phyloP scores from a whole-genome alignment of 2,113 vertebrate genomes.

The Colaptes auratus region DNA sequence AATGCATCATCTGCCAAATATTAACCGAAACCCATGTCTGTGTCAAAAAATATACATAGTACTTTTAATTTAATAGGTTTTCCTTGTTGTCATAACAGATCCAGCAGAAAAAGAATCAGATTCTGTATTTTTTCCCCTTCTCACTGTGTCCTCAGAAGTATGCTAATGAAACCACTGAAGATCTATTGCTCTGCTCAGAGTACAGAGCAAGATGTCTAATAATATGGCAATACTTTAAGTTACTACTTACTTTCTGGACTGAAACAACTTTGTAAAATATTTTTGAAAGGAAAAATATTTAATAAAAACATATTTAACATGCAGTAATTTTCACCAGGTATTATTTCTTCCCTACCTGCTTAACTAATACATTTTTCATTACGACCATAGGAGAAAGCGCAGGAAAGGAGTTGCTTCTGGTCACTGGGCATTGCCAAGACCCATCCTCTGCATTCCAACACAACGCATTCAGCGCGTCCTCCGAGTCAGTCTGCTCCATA shows the following conservation, averaged over 20 bases:
- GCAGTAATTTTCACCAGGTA: neutral
- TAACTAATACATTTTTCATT: constrained; percentile 90
- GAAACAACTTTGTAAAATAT: neutral
- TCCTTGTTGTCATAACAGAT: neutral
- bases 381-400: constrained; percentile 85
- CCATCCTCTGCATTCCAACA: constrained; percentile 63
- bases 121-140: neutral
- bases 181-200: neutral
- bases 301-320: neutral
- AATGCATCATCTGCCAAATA: neutral
- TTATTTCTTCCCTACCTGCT: constrained; percentile 80
- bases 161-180: neutral
- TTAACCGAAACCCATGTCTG: neutral
- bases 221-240: neutral
- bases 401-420: constrained; percentile 75
- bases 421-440: constrained; percentile 61
- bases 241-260: neutral
- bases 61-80: neutral
- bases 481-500: constrained; percentile 84
- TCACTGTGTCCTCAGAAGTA: neutral
- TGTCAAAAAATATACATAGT: neutral
- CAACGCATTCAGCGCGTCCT: constrained; percentile 75
- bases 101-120: neutral
- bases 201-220: neutral
- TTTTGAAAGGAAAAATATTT: neutral